Conservation (phyloP, 2,113 vertebrate species). For the Cottus gobio region DNA sequence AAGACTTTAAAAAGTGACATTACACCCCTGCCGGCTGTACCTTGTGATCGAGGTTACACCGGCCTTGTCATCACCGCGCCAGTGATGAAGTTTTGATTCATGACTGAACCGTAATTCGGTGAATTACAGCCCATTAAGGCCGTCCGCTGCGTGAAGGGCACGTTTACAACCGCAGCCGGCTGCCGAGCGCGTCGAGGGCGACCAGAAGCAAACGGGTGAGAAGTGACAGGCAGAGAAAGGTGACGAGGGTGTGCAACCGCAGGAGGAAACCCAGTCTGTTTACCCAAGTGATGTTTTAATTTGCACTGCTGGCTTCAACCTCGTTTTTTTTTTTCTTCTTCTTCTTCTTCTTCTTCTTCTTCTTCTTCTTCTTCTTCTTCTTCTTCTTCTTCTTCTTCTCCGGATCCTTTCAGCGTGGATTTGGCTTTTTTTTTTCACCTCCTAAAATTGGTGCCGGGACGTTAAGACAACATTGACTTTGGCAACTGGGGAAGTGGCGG, state of each 20-base stretch:
- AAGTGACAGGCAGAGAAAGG: conserved; percentile 49
- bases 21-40: background rate
- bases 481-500: conserved; percentile 55
- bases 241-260: conserved; percentile 51
- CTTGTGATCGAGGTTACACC: background rate
- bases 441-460: conserved; percentile 46
- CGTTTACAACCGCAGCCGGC: conserved; percentile 18
- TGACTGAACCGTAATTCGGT: conserved; percentile 13
- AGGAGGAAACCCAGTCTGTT: conserved; percentile 72
- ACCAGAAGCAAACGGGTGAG: conserved; percentile 42
- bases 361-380: too few relatives aligned
- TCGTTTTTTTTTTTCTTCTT: too few relatives aligned
- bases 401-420: conserved; percentile 34
- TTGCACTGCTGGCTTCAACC: conserved; percentile 41
- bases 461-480: conserved; percentile 78
- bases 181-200: background rate
- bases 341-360: too few relatives aligned
- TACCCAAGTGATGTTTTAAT: conserved; percentile 67
- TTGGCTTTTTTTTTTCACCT: conserved; percentile 38
- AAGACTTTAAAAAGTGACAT: background rate
- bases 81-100: background rate
- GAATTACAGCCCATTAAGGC: background rate
- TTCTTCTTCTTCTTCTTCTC: too few relatives aligned
- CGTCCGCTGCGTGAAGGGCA: conserved; percentile 4
- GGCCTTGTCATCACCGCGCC: too few relatives aligned